These are phyloP conservation scores for Microchirus variegatus DNA, from an alignment of 2,797 vertebrate genomes.

Conservation along the genomic window DNA sequence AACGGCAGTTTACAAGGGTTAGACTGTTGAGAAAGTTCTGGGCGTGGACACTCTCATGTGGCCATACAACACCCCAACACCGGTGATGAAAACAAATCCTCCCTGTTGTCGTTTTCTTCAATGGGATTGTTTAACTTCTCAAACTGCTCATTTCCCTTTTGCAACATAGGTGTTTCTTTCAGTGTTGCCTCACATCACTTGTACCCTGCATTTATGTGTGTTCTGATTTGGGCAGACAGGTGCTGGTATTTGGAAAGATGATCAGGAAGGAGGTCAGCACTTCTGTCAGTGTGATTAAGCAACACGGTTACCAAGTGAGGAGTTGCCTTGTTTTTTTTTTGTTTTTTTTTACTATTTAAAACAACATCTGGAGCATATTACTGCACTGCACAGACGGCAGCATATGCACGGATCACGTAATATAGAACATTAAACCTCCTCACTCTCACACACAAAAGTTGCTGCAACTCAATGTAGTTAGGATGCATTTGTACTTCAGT, in stretches of 20 bases:
- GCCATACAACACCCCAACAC: too few relatives aligned
- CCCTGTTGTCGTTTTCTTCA: too few relatives aligned
- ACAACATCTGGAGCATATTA: constrained; percentile 50
- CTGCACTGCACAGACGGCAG: constrained; percentile 8
- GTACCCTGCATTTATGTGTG: background rate
- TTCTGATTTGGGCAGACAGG: constrained; percentile 17
- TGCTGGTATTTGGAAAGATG: constrained; percentile 29
- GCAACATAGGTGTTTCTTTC: background rate
- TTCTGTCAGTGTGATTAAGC: background rate
- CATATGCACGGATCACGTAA: constrained; percentile 9
- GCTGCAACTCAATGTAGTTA: background rate
- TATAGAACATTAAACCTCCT: constrained; percentile 10
- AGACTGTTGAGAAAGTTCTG: too few relatives aligned
- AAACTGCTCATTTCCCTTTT: background rate
- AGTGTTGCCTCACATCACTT: background rate
- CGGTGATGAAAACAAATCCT: too few relatives aligned
- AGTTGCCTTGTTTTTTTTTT: constrained; percentile 15
- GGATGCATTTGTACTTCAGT: constrained; percentile 11
- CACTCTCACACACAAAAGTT: constrained; percentile 4
- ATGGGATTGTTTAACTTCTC: too few relatives aligned
- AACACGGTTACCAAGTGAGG: constrained; percentile 15
- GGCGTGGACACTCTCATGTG: too few relatives aligned
- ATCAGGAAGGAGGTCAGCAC: constrained; percentile 10
- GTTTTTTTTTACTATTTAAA: constrained; percentile 13
- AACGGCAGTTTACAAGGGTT: too few relatives aligned